Conservation (phyloP, 2,888 invertebrate species). For the Microchrysa polita region DNA sequence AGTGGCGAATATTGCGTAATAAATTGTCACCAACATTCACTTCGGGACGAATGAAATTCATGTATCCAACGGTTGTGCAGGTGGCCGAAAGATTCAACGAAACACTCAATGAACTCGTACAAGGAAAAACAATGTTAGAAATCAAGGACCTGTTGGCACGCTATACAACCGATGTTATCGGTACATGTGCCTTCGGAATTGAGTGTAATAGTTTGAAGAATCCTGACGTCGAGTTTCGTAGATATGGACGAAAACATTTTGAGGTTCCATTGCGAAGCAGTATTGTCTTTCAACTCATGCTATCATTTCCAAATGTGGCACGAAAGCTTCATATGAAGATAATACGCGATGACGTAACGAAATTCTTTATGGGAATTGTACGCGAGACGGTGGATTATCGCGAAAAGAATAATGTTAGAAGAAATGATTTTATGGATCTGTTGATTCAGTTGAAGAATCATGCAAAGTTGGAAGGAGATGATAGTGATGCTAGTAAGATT, state of each 20-base stretch:
- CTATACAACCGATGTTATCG: conserved; percentile 67
- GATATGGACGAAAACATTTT: conserved; percentile 54
- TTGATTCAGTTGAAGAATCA: conserved; percentile 63
- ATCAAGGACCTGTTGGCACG: conserved; percentile 63
- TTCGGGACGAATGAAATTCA: conserved; percentile 63
- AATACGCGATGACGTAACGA: conserved; percentile 54
- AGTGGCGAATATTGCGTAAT: conserved; percentile 65
- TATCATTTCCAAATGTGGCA: background rate
- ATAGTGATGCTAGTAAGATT: background rate
- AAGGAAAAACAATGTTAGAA: conserved; percentile 58
- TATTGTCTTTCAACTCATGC: background rate
- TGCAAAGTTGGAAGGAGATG: conserved; percentile 5
- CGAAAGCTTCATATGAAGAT: conserved; percentile 50
- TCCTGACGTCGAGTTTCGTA: conserved; percentile 61
- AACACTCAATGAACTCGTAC: conserved; percentile 49
- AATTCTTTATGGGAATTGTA: conserved; percentile 55
- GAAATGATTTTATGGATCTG: conserved; percentile 67
- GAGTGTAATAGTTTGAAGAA: conserved; percentile 64
- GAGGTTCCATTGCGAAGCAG: conserved; percentile 21
- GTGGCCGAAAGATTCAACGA: conserved; percentile 48
- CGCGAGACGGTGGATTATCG: conserved; percentile 53
- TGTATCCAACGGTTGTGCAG: conserved; percentile 57
- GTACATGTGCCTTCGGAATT: conserved; percentile 65
- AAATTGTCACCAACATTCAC: conserved; percentile 66
- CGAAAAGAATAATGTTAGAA: conserved; percentile 62